phyloP scores from a whole-genome alignment of 2,888 invertebrate species.

The Eristalinus aeneus region DNA sequence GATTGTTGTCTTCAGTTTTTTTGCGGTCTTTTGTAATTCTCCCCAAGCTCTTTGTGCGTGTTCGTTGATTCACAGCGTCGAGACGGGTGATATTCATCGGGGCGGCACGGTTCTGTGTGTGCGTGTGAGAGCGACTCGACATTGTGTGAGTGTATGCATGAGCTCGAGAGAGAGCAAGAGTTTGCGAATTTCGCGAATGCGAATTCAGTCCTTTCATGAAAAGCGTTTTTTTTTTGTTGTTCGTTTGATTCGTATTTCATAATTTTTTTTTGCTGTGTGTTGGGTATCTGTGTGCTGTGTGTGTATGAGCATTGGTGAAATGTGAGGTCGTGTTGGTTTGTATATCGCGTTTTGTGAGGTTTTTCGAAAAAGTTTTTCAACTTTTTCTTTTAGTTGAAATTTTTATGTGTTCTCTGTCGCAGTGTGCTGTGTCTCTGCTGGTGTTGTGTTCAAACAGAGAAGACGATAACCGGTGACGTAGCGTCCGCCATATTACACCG shows the following conservation, averaged over 20 bases:
- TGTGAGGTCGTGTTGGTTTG: constrained; percentile 31
- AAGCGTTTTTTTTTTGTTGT: neutral
- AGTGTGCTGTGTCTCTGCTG: constrained; percentile 72
- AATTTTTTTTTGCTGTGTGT: constrained; percentile 8
- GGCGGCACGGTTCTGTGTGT: neutral
- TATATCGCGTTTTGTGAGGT: constrained; percentile 31
- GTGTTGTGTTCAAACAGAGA: constrained; percentile 75
- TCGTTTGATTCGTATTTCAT: constrained; percentile 17
- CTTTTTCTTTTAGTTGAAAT: constrained; percentile 59
- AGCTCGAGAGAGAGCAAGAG: neutral
- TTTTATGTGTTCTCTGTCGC: constrained; percentile 63
- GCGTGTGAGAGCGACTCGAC: neutral
- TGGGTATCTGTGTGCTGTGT: constrained; percentile 42
- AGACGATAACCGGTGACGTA: constrained; percentile 81
- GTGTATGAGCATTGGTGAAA: constrained; percentile 50
- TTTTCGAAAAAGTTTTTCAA: constrained; percentile 54
- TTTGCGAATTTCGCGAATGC: constrained; percentile 54
- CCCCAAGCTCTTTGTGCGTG: constrained; percentile 12
- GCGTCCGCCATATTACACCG: constrained; percentile 81
- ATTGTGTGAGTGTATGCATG: neutral
- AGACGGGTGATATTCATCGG: constrained; percentile 22
- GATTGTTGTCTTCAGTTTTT: constrained; percentile 41
- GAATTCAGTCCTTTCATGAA: constrained; percentile 71
- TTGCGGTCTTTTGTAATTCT: neutral
- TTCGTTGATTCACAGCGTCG: constrained; percentile 1